These are phyloP conservation scores for Etheostoma spectabile DNA, from an alignment of 2,113 vertebrate species.

Conservation along the genomic window DNA sequence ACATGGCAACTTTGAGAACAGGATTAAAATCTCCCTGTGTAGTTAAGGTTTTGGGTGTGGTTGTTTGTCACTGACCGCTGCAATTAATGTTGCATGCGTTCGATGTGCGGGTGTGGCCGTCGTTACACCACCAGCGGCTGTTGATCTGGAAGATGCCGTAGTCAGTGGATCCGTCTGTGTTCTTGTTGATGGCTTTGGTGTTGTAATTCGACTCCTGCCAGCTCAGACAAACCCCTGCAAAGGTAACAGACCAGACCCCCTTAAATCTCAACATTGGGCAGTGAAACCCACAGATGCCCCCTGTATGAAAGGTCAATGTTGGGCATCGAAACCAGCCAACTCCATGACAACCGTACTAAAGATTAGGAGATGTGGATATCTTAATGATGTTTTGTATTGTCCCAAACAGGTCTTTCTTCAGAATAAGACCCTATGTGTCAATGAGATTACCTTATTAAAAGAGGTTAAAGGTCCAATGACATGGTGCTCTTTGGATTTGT, in stretches of 20 bases:
- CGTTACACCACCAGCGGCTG: conserved; percentile 60
- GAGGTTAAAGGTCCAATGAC: no score
- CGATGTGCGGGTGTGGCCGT: rapidly evolving
- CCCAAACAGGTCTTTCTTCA: no score
- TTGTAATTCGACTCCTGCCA: conserved; percentile 20
- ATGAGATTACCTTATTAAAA: no score
- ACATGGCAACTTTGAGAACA: background rate
- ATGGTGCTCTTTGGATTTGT: no score
- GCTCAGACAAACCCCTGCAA: conserved; percentile 68
- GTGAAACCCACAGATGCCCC: no score
- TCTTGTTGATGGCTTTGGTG: conserved; percentile 31
- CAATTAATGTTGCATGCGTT: conserved; percentile 36
- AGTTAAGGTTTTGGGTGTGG: background rate
- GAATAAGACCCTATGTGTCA: no score
- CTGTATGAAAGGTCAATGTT: no score
- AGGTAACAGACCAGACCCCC: background rate
- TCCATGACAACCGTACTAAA: no score
- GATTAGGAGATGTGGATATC: no score
- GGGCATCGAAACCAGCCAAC: no score
- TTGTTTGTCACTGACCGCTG: conserved; percentile 44
- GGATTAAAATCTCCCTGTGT: no score
- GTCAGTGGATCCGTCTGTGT: conserved; percentile 54
- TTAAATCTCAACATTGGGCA: background rate
- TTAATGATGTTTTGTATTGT: no score
- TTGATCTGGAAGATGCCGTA: conserved; percentile 77